Percentiles rank a stretch among this genome's conserved stretches.
Conservation (phyloP, 2,888 invertebrate species). For the Aspidapion aeneum region DNA sequence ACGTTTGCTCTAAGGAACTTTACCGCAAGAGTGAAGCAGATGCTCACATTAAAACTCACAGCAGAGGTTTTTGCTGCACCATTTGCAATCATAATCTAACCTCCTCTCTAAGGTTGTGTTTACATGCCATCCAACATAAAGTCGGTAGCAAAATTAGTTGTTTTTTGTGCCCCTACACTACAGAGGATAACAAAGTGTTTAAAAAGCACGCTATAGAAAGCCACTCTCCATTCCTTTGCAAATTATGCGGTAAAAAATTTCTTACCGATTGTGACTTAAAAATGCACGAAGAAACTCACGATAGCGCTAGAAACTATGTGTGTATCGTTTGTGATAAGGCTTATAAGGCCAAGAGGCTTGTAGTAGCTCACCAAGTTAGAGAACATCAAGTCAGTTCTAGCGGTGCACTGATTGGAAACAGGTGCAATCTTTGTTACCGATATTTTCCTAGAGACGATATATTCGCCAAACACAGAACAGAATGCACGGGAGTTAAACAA, state of each 20-base stretch:
- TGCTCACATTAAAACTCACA: conserved; percentile 33
- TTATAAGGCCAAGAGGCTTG: conserved; percentile 47
- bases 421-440: conserved; percentile 39
- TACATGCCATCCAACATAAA: conserved; percentile 39
- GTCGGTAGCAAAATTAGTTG: conserved; percentile 37
- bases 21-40: conserved; percentile 32
- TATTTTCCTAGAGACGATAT: conserved; percentile 36
- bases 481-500: conserved; percentile 34
- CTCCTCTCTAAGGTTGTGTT: conserved; percentile 34
- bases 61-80: conserved; percentile 45
- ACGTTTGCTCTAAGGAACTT: conserved; percentile 35
- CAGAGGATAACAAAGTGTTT: conserved; percentile 33
- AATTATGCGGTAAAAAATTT: conserved; percentile 34
- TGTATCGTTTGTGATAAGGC: conserved; percentile 53
- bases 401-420: conserved; percentile 42
- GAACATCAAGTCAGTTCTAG: conserved; percentile 46
- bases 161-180: conserved; percentile 37
- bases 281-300: conserved; percentile 33
- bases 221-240: conserved; percentile 34
- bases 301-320: conserved; percentile 36
- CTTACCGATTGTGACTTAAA: conserved; percentile 21
- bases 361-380: conserved; percentile 39
- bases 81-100: conserved; percentile 39
- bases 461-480: conserved; percentile 48
- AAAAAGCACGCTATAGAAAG: conserved; percentile 55